Evolutionary conservation across 2,797 vertebrate species (phyloP), one percentile per base, ranked within the genome.

Genomic region (Agapornis canus): DNA sequence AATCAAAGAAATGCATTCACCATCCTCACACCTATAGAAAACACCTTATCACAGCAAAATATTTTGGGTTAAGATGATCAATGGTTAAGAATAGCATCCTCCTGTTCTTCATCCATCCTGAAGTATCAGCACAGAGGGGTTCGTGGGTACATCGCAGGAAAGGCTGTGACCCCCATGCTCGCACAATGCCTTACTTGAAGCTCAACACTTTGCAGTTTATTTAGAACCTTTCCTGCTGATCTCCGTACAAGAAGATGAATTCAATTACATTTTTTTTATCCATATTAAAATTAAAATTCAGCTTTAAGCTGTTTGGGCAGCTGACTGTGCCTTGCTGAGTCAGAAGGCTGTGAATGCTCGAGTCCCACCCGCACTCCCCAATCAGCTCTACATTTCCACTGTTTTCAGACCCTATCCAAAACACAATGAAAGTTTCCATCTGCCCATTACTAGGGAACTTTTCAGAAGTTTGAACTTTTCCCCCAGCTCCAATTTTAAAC

Each of bases 371-470:
- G 0, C 25, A 7, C 45, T 93, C 43, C 64, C 79, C 25, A 37
- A 8, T 63, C 54, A 76, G 86, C 31, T 94, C 82, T 60, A 52
- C 27, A 10, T 81, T 96, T 89, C 64, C 84, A 78, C 84, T 78
- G 12, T 26, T 89, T 91, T 88, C 47, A 54, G 60, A 82, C 23
- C 52, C 43, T 32, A 81, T 72, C 39, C 54, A 51, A 79, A 94
- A 94, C 92, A 60, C 65, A 82, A 84, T 80, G 72, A 45, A 86
- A 78, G 42, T 27, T 73, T 90, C 94, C 70, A 49, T 61, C 73
- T 90, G 57, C 78, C 9, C 12, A 65, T 73, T 94, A 80, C 52
- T 13, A 69, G 26, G n/a, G 60, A 90, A 56, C 45, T 63, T 79
- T 65, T 68, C 1, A 6, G 86, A 64, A 87, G 82, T 82, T 43